Evolutionary conservation across 2,888 invertebrate species (phyloP), one percentile per base, ranked within the genome.

Genomic region (Leptarthrus brevirostris): DNA sequence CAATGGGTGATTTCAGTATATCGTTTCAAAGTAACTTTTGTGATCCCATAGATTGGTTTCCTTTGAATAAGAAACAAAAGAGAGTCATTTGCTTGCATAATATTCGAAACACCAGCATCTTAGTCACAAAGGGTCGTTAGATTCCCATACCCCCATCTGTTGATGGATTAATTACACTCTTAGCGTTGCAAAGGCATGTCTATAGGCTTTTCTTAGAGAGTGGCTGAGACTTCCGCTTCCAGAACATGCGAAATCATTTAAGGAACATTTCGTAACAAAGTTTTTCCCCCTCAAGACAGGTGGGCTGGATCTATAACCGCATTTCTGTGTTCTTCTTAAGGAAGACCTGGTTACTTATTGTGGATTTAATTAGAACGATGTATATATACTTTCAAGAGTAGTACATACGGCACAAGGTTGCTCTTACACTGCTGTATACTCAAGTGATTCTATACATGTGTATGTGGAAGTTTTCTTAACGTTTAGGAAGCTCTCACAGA

Each of bases 191-290:
- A 69, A 69, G 52, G 30, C 49, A 69, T 69, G 69, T 69, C 69
- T 52, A 52, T 69, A 69, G 69, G 69, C 49, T 52, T 44, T 34
- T 30, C 34, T 69, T 52, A 30, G 47, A 16, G 52, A 69, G 34
- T 34, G 69, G 49, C 20, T 49, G 52, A 69, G 52, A 69, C 69
- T 69, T 69, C 69, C 69, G 69, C 34, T 69, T 30, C 34, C 52
- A 30, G 49, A 69, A 69, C 69, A 69, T 69, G 69, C 52, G 69
- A 69, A 69, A 69, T 69, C 69, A 69, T 69, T 69, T 69, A 69
- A 14, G 69, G 69, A 52, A 69, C 69, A 69, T 69, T 69, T 69
- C 47, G 69, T 69, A 52, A 20, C 52, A 52, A 69, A 49, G 52
- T 69, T 69, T 69, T 69, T 69, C 69, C 52, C 34, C 34, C 34